Evolutionary conservation across 2,888 invertebrate species (phyloP), one percentile per base, ranked within the genome.

Genomic region (Drosophila mulleri): DNA sequence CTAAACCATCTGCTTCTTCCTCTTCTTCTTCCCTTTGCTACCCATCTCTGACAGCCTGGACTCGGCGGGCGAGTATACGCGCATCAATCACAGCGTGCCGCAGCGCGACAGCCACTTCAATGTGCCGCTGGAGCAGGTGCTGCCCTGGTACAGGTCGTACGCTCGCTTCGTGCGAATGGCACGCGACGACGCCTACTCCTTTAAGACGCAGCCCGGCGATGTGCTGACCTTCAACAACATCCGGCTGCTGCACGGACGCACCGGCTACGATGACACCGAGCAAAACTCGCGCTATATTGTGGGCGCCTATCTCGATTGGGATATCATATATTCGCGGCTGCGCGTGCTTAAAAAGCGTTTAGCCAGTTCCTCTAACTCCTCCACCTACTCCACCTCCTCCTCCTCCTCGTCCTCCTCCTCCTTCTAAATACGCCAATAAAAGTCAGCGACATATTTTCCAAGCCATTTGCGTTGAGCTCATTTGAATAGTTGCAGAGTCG

Each of bases 241-340:
- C 75, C 94, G 97, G 59, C 91, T 96, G 57, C 91, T 96, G 6
- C 97, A 97, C 88, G 96, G 96, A 0, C 93, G 97, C 64, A 94
- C 94, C 53, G 94, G 94, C 4, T 97, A 96, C 91, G 94, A 94
- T 88, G 95, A 95, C 75, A 93, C 91, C 11, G 91, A 91, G 14
- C 80, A 90, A 8, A 95, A 95, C 90, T 83, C 91, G 0, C 90
- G 96, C 61, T 94, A 95, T 82, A 92, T 96, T n/a, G 94, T 96
- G 69, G 96, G 97, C 12, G 95, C 95, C 54, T 97, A 96, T 90
- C 91, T 96, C 11, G 96, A 96, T 90, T 97, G 96, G 96, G 97
- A 97, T 91, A 95, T 96, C 87, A 94, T 96, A 74, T 95, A 95
- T 86, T 96, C 96, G 2, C 94, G 94, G 72, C 65, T 93, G 62